Conservation (phyloP, 2,797 vertebrate species). For the Schizopygopsis pylzovi region DNA sequence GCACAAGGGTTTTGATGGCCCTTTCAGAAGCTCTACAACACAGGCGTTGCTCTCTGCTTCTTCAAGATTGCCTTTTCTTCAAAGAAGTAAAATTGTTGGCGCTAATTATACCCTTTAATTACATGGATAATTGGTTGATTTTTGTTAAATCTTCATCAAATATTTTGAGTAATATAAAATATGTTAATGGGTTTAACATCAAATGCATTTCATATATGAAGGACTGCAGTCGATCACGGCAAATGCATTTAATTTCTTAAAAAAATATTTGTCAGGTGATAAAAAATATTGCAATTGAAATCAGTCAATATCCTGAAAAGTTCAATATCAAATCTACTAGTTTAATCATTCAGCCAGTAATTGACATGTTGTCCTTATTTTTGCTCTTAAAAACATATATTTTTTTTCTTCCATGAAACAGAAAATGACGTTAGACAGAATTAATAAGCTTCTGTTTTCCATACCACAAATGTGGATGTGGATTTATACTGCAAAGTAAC, state of each 20-base stretch:
- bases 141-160: not conserved
- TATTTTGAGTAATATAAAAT: not conserved
- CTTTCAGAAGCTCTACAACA: conserved; percentile 29
- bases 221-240: not conserved
- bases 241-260: not conserved
- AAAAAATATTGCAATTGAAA: not conserved
- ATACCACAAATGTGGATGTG: not conserved
- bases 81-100: not conserved
- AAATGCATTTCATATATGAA: not conserved
- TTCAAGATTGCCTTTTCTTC: not conserved
- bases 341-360: not conserved
- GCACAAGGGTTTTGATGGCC: conserved; percentile 44
- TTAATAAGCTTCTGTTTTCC: not conserved
- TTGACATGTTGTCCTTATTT: not conserved
- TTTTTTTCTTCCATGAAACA: not conserved
- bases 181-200: not conserved
- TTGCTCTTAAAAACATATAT: not conserved
- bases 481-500: not conserved
- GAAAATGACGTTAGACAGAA: not conserved
- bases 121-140: not conserved
- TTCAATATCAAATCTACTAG: not conserved
- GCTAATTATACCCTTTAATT: conserved; percentile 15
- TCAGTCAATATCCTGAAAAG: not conserved
- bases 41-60: not conserved
- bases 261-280: not conserved